A percentile compares a stretch with the other conserved stretches of the same genome.
Evolutionary conservation across 2,888 invertebrate genomes (phyloP).

Genomic region (Unio delphinus): DNA sequence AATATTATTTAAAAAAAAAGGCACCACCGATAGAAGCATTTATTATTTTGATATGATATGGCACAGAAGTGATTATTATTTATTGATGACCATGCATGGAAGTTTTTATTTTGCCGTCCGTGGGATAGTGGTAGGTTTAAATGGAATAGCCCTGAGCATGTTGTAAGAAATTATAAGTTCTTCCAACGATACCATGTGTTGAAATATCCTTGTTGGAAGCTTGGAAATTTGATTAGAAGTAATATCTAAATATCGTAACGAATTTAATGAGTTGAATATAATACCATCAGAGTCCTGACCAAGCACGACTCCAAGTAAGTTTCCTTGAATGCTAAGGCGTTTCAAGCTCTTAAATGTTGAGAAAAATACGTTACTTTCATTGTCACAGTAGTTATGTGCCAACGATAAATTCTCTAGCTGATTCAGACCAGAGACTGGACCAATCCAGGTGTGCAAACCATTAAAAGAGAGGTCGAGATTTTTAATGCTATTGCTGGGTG

Average conservation of each 20-base stretch:
- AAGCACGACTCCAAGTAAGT: constrained; percentile 13
- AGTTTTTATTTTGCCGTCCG: no score
- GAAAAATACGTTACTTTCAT: constrained; percentile 8
- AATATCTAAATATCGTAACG: constrained; percentile 11
- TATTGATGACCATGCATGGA: no score
- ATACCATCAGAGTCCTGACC: constrained; percentile 12
- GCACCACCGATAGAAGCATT: no score
- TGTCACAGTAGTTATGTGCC: constrained; percentile 16
- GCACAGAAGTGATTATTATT: no score
- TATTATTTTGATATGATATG: no score
- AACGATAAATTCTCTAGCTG: constrained; percentile 15
- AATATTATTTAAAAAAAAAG: no score
- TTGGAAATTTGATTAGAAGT: constrained; percentile 16
- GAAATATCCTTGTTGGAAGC: constrained; percentile 18
- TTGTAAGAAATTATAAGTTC: constrained; percentile 16
- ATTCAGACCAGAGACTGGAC: constrained; percentile 9
- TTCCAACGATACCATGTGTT: constrained; percentile 4
- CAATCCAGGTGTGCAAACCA: constrained; percentile 12
- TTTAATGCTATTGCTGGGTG: constrained; percentile 14
- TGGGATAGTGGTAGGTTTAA: no score
- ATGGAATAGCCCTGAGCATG: constrained; percentile 3
- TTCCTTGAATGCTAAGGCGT: constrained; percentile 13
- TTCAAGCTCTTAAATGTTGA: constrained; percentile 4
- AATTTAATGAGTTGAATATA: constrained; percentile 13
- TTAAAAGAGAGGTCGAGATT: constrained; percentile 12